phyloP scores from a whole-genome alignment of 2,113 vertebrate genomes.

The Anthoscopus minutus region DNA sequence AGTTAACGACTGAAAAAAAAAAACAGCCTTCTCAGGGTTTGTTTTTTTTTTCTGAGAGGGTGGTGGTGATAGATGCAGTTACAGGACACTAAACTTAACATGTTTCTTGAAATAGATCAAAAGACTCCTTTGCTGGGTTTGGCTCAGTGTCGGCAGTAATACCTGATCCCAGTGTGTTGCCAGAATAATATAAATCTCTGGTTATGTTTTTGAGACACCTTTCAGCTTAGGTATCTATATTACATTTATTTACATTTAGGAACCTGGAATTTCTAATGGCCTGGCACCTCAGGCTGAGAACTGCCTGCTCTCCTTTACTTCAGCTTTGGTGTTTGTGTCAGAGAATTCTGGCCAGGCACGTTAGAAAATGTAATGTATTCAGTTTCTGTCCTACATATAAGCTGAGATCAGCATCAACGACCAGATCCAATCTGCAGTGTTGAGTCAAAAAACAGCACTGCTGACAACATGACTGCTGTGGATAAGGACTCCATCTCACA shows the following conservation, averaged over 20 bases:
- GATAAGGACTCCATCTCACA: background rate
- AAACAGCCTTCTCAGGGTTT: background rate
- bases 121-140: background rate
- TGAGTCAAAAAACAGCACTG: background rate
- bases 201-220: background rate
- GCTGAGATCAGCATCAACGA: background rate
- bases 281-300: background rate
- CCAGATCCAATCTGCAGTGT: background rate
- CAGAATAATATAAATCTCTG: background rate
- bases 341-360: background rate
- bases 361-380: background rate
- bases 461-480: background rate
- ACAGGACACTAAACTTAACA: background rate
- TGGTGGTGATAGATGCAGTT: background rate
- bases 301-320: background rate
- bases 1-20: constrained; percentile 15
- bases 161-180: background rate
- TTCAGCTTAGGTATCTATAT: background rate
- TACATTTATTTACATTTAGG: background rate
- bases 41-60: constrained; percentile 15
- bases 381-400: background rate
- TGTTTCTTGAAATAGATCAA: constrained; percentile 25
- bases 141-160: background rate
- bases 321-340: background rate
- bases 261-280: background rate